A percentile compares a stretch with the other conserved stretches of the same genome.
phyloP scores from a whole-genome alignment of 2,888 invertebrate genomes.

The Drosophila gaucha region DNA sequence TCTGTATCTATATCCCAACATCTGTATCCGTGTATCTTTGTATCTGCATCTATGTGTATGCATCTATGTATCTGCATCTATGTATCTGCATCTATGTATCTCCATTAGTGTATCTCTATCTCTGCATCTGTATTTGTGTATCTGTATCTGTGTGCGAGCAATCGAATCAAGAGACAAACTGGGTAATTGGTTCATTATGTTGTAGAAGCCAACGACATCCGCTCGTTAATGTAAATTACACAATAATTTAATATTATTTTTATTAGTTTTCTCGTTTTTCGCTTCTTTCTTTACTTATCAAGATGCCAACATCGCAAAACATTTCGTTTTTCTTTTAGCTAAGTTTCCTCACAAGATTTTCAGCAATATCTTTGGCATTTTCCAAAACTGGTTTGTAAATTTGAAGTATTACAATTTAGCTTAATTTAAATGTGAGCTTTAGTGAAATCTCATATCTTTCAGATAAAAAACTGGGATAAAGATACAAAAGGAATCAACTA shows the following conservation, averaged over 20 bases:
- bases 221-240: slow-evolving; percentile 77
- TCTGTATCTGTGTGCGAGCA: slow-evolving; percentile 50
- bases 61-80: slow-evolving; percentile 14
- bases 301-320: too few species aligned
- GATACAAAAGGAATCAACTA: too few species aligned
- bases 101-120: slow-evolving; percentile 11
- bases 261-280: slow-evolving; percentile 1
- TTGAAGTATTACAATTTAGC: too few species aligned
- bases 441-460: too few species aligned
- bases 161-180: slow-evolving; percentile 80
- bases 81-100: slow-evolving; percentile 25
- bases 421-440: too few species aligned
- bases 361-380: too few species aligned
- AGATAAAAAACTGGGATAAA: too few species aligned
- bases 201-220: slow-evolving; percentile 78
- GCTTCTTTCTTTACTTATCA: too few species aligned
- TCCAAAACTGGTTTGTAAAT: too few species aligned
- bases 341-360: too few species aligned
- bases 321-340: neutral
- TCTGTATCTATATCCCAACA: slow-evolving; percentile 9
- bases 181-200: slow-evolving; percentile 78
- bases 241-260: slow-evolving; percentile 66
- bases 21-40: slow-evolving; percentile 21
- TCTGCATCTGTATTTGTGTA: slow-evolving; percentile 22
- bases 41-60: too few species aligned